Percentiles rank a stretch among this genome's conserved stretches.
Conservation (phyloP, 2,113 vertebrate genomes). For the Syrrhaptes paradoxus region DNA sequence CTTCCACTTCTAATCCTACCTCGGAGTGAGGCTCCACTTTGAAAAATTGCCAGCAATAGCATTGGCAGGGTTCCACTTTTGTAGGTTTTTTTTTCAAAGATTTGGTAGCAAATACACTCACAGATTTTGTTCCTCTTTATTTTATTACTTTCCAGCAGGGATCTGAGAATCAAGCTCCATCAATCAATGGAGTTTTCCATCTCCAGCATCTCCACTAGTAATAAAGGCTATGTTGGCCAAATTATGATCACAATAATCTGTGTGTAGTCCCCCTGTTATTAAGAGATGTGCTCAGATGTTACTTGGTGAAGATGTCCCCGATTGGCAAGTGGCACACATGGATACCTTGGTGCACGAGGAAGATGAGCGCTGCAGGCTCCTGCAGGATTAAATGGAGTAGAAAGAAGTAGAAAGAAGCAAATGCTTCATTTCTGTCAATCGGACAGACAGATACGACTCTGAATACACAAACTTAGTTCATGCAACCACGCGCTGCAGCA, state of each 20-base stretch:
- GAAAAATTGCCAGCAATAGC: slow-evolving; percentile 32
- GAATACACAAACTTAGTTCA: neutral
- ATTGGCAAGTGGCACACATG: fast-evolving
- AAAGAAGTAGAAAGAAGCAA: neutral
- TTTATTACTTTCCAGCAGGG: slow-evolving; percentile 38
- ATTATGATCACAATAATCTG: slow-evolving; percentile 23
- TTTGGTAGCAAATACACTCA: slow-evolving; percentile 13
- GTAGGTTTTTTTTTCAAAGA: slow-evolving; percentile 13
- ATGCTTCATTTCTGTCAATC: neutral
- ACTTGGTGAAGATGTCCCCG: neutral
- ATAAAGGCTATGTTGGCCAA: neutral
- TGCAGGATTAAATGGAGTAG: neutral
- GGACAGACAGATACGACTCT: neutral
- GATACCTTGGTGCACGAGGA: neutral
- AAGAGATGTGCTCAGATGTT: neutral
- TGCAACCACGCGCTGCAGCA: fast-evolving
- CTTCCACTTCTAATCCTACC: neutral
- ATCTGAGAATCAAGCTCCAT: slow-evolving; percentile 33
- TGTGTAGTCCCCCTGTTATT: neutral
- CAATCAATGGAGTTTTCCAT: slow-evolving; percentile 24
- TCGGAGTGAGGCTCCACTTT: neutral
- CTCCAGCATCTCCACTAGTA: neutral
- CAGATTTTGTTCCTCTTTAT: slow-evolving; percentile 22
- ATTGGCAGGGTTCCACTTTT: slow-evolving; percentile 52
- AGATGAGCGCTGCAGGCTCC: neutral